These are phyloP conservation scores for Gnathonemus longibarbis DNA, from an alignment of 2,113 vertebrate genomes.

Conservation along the genomic window DNA sequence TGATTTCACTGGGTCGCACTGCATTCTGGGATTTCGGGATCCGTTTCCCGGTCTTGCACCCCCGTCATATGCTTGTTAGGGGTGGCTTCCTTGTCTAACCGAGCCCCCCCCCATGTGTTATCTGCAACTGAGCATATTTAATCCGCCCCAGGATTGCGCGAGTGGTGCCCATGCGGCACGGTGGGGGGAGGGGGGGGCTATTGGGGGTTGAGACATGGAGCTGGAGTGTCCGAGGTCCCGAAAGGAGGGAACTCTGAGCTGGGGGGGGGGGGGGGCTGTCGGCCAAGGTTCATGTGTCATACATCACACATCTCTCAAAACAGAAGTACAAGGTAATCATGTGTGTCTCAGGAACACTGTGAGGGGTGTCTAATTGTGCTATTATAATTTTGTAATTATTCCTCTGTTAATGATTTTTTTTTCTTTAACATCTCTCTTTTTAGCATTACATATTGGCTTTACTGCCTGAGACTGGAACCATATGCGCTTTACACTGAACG, in stretches of 20 bases:
- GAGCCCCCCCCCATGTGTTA: background rate
- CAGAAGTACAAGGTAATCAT: background rate
- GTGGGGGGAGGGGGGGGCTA: conserved; percentile 32
- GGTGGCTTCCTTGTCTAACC: background rate
- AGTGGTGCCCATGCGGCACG: conserved; percentile 23
- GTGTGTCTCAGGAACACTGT: background rate
- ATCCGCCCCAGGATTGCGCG: background rate
- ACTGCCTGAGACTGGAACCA: background rate
- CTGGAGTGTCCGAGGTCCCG: background rate
- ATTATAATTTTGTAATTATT: background rate
- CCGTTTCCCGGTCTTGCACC: background rate
- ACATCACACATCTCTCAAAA: background rate
- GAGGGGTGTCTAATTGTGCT: background rate
- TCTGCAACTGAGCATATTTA: conserved; percentile 11
- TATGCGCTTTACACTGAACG: background rate
- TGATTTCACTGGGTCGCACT: background rate
- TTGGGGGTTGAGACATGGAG: background rate
- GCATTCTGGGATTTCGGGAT: background rate
- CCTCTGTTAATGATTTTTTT: background rate
- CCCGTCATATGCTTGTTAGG: background rate
- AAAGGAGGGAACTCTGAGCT: background rate
- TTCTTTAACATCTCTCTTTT: background rate
- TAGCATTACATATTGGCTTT: background rate
- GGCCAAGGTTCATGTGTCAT: background rate
- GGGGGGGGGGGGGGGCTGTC: background rate